Evolutionary conservation across 2,888 invertebrate genomes (phyloP), one percentile per base, ranked within the genome.

Genomic region (Venustoraphidia nigricollis): DNA sequence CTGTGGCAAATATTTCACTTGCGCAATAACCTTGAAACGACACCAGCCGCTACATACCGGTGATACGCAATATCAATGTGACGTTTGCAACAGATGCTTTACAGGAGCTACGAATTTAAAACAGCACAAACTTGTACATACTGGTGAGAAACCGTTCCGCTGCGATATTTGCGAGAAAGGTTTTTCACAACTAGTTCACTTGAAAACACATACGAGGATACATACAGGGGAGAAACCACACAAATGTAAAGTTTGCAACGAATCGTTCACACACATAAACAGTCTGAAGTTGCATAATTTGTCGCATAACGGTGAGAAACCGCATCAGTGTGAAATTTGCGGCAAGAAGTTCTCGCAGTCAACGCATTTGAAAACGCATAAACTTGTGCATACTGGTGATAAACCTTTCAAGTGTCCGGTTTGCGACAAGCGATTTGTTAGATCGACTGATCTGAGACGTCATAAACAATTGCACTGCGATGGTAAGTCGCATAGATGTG

Each of bases 101-200:
- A 66, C 72, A 35, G 72, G 72, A 50, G 75, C 76, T 56, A 72
- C 72, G 49, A 74, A 74, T 27, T 60, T 79, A 49, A 76, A 76
- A 53, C 72, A 74, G 48, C 79, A 79, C 59, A 60, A 71, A 57
- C 66, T 72, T 40, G 72, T 68, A 2, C 78, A 78, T 58, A 67
- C 68, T 40, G 55, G 69, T 42, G 71, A 71, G 50, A 71, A 78
- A 52, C 73, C 72, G n/a, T 72, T 74, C 53, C 66, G 72, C 1
- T 82, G 81, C 59, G 79, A 79, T 52, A 68, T 71, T n/a, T 82
- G 81, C 63, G 77, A 27, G 27, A 27, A 27, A 27, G 27, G 27
- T 27, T 27, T 27, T 6, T 27, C 27, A 27, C 27, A 27, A 27
- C 27, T 27, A 1, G 27, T 27, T 27, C 27, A 27, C 6, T 27